Percentiles rank a stretch among this genome's conserved stretches.
phyloP scores from a whole-genome alignment of 2,113 vertebrate species.

The human (Homo sapiens) region GRCh38 chr2:51992501-51993000 shows the following conservation, averaged over 20 bases:
- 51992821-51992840: not conserved
- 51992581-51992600: not conserved
- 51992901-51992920: not conserved
- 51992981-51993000: not conserved
- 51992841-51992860: not conserved
- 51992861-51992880: not conserved
- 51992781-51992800: not conserved
- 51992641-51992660: not conserved
- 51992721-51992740: not conserved
- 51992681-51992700: not conserved
- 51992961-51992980: not conserved
- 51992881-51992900: not conserved
- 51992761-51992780: not conserved
- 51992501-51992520: not conserved
- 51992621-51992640: not conserved
- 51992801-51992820: not conserved
- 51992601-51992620: not conserved
- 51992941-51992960: not conserved
- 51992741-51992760: not conserved
- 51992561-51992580: not conserved
- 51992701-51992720: not conserved
- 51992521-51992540: not conserved
- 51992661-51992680: not conserved
- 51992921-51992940: not conserved
- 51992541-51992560: not conserved